Percentiles rank a stretch among this genome's conserved stretches.
phyloP scores from a whole-genome alignment of 2,888 invertebrate genomes.

The Melieria omissa region DNA sequence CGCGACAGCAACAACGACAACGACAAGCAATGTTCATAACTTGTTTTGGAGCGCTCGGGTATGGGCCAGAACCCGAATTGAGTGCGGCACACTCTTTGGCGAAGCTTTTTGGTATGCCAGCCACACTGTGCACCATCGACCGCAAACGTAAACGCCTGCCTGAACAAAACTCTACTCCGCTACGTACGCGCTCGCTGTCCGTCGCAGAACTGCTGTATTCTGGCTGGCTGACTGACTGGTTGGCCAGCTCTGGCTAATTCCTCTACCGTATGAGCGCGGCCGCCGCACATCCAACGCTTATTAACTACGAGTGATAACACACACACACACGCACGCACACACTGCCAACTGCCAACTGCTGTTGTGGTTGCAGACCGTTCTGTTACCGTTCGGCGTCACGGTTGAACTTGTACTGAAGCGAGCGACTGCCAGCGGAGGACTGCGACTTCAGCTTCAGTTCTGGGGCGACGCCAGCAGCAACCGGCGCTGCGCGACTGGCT shows the following conservation, averaged over 20 bases:
- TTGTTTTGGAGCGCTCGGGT: too few relatives aligned
- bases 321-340: not conserved
- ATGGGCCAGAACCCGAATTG: too few relatives aligned
- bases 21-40: too few relatives aligned
- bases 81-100: too few relatives aligned
- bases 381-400: conserved; percentile 57
- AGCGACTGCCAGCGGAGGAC: conserved; percentile 36
- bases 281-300: too few relatives aligned
- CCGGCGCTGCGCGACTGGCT: conserved; percentile 31
- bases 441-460: conserved; percentile 20
- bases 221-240: conserved; percentile 2
- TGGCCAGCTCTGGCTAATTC: too few relatives aligned
- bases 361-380: not conserved
- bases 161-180: too few relatives aligned
- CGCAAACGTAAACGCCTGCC: too few relatives aligned
- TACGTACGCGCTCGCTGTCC: conserved; percentile 6
- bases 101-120: too few relatives aligned
- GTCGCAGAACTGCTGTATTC: conserved; percentile 25
- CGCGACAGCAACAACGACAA: too few relatives aligned
- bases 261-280: too few relatives aligned
- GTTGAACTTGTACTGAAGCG: conserved; percentile 56
- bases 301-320: not conserved
- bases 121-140: too few relatives aligned
- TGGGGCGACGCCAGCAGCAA: conserved; percentile 31
- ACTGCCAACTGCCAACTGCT: not conserved